Base-by-base conservation (phyloP, 1,140 invertebrate species). In the Homarus americanus region DNA sequence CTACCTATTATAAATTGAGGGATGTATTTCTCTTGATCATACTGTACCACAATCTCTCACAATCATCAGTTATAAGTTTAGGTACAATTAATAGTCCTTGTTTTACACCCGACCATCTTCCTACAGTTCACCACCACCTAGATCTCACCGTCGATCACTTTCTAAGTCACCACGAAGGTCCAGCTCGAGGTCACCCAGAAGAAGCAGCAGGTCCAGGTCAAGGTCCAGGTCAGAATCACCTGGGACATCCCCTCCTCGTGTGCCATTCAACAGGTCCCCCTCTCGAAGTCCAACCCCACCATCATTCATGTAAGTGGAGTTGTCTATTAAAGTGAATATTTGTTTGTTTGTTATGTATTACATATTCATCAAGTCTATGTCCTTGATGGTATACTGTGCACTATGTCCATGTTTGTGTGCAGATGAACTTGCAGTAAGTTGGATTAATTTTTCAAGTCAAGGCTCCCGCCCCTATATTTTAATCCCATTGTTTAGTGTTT, bases 81-180 rank as follows among this genome's bases (percentile, higher is more conserved):
- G 2, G 20, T 63, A 63, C 9, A 63, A 17, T 63, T 63, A 10
- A 15, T 63, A 10, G 9, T 63, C 2, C 20, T 63, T 63, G 2
- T 69, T 69, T 28, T 36, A 49, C 15, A 20, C 15, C 24, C 15
- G 24, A 20, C 9, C 44, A 20, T 20, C 17, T 28, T 58, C 12
- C 40, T n/a, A 36, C 87, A 90, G 87, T 72, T 75, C 87, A 41
- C 87, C 87, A 41, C 87, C 87, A 17, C 87, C 87, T 49, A 36
- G 89, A 34, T 93, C 93, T 3, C 93, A 92, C 76, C 92, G 76
- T 32, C 75, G 92, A 36, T 91, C 91, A 44, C 58, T 40, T 36
- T 82, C 91, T 49, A 58, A 58, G 15, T 58, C 53, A 17, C 15
- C 3, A 2, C 24, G 15, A 1, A 36, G 49, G 2, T 84, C 80